These are phyloP conservation scores for Melinaea menophilus DNA, from an alignment of 2,888 invertebrate species.

Conservation along the genomic window DNA sequence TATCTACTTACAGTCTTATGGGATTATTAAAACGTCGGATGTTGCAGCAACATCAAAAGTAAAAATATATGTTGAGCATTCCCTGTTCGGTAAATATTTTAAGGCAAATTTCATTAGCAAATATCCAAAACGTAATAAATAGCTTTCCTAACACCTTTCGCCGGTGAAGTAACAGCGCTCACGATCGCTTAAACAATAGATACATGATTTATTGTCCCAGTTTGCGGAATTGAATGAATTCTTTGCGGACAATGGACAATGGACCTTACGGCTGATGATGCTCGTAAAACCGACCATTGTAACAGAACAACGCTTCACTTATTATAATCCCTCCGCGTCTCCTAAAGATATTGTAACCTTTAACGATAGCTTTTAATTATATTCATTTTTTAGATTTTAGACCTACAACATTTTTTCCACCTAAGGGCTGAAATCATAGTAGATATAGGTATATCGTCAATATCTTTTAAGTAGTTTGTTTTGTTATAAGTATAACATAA, in stretches of 20 bases:
- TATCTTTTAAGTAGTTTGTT: no score
- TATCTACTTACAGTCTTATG: no score
- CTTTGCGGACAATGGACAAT: constrained; percentile 66
- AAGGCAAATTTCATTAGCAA: no score
- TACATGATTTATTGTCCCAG: constrained; percentile 30
- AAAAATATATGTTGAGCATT: no score
- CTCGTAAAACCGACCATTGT: constrained; percentile 40
- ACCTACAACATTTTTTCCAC: not conserved
- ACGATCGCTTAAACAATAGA: constrained; percentile 24
- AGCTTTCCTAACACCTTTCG: constrained; percentile 12
- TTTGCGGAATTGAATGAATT: constrained; percentile 64
- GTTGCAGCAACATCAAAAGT: no score
- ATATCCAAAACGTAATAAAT: constrained; percentile 11
- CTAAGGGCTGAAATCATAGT: no score
- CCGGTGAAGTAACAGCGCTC: constrained; percentile 19
- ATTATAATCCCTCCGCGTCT: constrained; percentile 25
- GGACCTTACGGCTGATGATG: constrained; percentile 40
- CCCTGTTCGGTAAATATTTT: no score
- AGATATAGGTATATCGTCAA: no score
- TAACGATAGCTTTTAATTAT: constrained; percentile 5
- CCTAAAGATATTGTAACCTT: constrained; percentile 10
- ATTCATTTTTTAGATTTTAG: not conserved
- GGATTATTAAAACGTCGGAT: no score
- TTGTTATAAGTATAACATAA: no score
- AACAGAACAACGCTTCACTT: constrained; percentile 31